Percentiles rank a stretch among this genome's conserved stretches.
Evolutionary conservation across 2,113 vertebrate species (phyloP).

Genomic region (Osmerus mordax): DNA sequence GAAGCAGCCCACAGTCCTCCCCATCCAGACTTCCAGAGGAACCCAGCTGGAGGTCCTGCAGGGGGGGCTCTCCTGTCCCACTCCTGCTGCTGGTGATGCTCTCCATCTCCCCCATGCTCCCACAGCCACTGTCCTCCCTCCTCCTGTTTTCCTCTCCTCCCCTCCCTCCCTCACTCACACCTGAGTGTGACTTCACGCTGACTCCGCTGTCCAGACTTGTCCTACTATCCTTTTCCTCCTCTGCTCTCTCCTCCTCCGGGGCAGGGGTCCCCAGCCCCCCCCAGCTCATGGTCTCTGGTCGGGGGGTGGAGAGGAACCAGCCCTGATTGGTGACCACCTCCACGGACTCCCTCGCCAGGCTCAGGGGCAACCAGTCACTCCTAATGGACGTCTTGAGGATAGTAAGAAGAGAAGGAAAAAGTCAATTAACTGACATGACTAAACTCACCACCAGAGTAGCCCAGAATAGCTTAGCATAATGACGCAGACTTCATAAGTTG

Average conservation of each 20-base stretch:
- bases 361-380: slow-evolving; percentile 63
- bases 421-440: too few species aligned
- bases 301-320: slow-evolving; percentile 59
- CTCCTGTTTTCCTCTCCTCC: slow-evolving; percentile 22
- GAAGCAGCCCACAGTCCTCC: slow-evolving; percentile 54
- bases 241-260: neutral
- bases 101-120: slow-evolving; percentile 61
- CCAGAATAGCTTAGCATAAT: neutral
- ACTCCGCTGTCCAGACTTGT: slow-evolving; percentile 69
- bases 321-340: slow-evolving; percentile 70
- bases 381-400: slow-evolving; percentile 58
- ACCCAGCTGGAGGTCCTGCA: slow-evolving; percentile 27
- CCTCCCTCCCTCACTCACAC: neutral
- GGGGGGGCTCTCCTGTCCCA: slow-evolving; percentile 38
- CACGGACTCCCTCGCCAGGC: slow-evolving; percentile 40
- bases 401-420: neutral
- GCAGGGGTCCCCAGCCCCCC: neutral
- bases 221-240: slow-evolving; percentile 42
- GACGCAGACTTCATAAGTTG: too few species aligned
- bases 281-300: slow-evolving; percentile 13
- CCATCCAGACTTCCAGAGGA: neutral
- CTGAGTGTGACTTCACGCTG: slow-evolving; percentile 41
- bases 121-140: slow-evolving; percentile 70
- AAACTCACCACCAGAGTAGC: neutral
- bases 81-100: slow-evolving; percentile 31